Base-by-base conservation (phyloP, 2,797 vertebrate genomes). In the Acanthiza pusilla region DNA sequence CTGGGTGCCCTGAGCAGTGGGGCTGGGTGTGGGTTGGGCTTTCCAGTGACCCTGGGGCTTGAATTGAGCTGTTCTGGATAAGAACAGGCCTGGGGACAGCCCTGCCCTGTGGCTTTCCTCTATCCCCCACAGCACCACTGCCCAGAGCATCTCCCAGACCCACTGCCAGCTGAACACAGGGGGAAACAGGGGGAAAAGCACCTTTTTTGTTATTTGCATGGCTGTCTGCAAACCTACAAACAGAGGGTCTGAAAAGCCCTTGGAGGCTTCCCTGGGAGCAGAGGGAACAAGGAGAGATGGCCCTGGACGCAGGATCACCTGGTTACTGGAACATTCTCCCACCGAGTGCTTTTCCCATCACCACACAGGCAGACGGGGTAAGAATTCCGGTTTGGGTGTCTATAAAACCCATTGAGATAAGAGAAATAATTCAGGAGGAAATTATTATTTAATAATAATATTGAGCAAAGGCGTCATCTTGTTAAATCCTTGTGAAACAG, bases 101-200 rank as follows among this genome's bases (percentile, higher is more conserved):
- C 23, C 62, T 78, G 30, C 42, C 51, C 73, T 53, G 36, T 5
- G 83, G 32, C 19, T 63, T 63, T 43, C 72, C 30, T 48, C 58
- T 50, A 15, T 10, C 2, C 16, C 27, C 25, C 11, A 4, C 34
- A 48, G 32, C 66, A 23, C 2, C 34, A 17, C 48, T 5, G 23
- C 78, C 11, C 0, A 1, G 63, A 67, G 25, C 5, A 3, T 36
- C 67, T 43, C 45, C 50, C 72, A 63, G 26, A 16, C 76, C 20
- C 48, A 5, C 53, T 2, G 2, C 29, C 51, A 34, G 66, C 62
- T 43, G 48, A 34, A 11, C 5, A 25, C 1, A 4, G 13, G 11
- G 7, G 38, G 1, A 0, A 2, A 26, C 5, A 0, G 5, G 1
- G 15, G 9, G 5, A 18, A 7, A 30, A 7, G 1, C 43, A 29